These are phyloP conservation scores for Nautilus pompilius DNA, from an alignment of 1,140 invertebrate species.

Conservation along the genomic window DNA sequence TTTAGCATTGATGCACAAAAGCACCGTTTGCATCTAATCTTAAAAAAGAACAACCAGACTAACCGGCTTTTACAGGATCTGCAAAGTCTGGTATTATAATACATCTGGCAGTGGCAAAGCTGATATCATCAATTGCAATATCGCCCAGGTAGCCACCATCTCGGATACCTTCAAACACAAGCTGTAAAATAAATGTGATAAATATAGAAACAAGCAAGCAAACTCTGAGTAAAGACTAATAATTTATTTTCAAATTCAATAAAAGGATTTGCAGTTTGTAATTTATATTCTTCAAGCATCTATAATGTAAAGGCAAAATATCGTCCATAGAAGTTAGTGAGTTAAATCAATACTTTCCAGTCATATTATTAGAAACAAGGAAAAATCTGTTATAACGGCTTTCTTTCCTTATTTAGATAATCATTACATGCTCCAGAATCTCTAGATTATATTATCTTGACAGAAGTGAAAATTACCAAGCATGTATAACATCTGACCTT, in stretches of 20 bases:
- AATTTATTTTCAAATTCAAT: not conserved
- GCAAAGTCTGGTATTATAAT: not conserved
- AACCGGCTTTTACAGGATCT: not conserved
- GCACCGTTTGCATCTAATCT: too few species aligned
- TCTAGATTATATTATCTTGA: not conserved
- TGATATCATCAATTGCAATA: conserved; percentile 7
- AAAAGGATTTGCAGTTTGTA: not conserved
- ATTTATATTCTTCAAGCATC: not conserved
- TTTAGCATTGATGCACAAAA: too few species aligned
- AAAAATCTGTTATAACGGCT: not conserved
- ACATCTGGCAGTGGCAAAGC: not conserved
- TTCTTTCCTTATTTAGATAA: not conserved
- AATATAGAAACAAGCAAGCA: not conserved
- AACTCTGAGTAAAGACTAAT: not conserved
- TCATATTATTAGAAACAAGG: not conserved
- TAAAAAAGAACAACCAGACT: too few species aligned
- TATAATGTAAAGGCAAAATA: not conserved
- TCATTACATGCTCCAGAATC: not conserved
- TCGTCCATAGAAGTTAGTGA: not conserved
- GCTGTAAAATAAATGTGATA: conserved; percentile 4
- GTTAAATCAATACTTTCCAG: not conserved
- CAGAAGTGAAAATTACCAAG: not conserved
- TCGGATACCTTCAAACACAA: conserved; percentile 3
- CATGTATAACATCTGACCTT: too few species aligned
- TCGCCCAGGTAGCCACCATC: not conserved